Evolutionary conservation across 2,797 vertebrate species (phyloP).

Genomic region (Lagodon rhomboides): DNA sequence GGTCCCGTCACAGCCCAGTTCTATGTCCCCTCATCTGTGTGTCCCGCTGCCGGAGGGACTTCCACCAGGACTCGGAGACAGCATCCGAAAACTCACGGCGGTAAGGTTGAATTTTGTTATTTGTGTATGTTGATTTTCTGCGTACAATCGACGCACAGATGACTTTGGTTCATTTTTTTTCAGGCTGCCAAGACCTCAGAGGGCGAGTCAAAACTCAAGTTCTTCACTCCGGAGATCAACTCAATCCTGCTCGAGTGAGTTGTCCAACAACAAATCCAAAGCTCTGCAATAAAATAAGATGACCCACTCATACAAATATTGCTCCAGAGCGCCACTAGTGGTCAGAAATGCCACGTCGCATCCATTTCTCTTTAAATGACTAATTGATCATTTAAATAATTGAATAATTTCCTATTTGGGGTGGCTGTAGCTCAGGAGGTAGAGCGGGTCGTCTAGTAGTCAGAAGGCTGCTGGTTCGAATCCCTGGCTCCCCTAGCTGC

Average conservation of each 20-base stretch:
- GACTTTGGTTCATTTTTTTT: not conserved
- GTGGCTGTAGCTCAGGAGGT: too few relatives aligned
- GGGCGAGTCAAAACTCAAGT: conserved; percentile 91
- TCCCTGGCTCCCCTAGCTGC: too few relatives aligned
- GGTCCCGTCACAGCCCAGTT: conserved; percentile 22
- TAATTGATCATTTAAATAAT: too few relatives aligned
- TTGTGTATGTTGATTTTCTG: not conserved
- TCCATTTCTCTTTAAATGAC: too few relatives aligned
- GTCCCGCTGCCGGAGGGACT: conserved; percentile 67
- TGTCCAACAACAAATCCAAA: not conserved
- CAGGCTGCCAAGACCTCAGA: conserved; percentile 90
- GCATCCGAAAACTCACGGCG: conserved; percentile 58
- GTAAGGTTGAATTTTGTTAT: conserved; percentile 40
- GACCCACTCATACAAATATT: not conserved
- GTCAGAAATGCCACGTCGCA: not conserved
- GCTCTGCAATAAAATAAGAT: not conserved
- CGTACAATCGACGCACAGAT: not conserved
- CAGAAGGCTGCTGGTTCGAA: too few relatives aligned
- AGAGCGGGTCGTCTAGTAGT: too few relatives aligned
- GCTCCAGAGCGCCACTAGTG: not conserved
- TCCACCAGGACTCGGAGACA: conserved; percentile 58
- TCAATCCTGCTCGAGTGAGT: conserved; percentile 93
- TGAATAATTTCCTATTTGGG: too few relatives aligned
- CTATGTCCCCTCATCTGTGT: not conserved
- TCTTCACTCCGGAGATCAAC: conserved; percentile 93